A percentile compares a stretch with the other conserved stretches of the same genome.
Evolutionary conservation across 1,140 invertebrate genomes (phyloP).

Genomic region (Lucilia sericata): DNA sequence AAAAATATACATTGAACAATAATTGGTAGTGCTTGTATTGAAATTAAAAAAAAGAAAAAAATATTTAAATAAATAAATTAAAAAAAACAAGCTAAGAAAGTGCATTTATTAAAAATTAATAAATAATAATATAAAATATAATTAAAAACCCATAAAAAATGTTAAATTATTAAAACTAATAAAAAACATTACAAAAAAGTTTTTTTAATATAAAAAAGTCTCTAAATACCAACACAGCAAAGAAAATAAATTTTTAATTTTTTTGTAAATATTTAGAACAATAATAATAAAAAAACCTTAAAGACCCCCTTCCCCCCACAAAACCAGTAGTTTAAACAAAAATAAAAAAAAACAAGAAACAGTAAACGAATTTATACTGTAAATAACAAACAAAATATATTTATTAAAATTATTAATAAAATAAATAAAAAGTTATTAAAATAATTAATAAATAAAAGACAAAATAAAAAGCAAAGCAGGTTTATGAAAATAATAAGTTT

Average conservation of each 20-base stretch:
- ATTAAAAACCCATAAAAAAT: no score
- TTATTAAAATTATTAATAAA: not conserved
- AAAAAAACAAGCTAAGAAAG: slow-evolving; percentile 61
- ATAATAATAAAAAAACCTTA: no score
- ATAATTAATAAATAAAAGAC: slow-evolving; percentile 18
- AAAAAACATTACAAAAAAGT: slow-evolving; percentile 44
- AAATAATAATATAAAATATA: slow-evolving; percentile 40
- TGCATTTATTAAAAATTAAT: slow-evolving; percentile 60
- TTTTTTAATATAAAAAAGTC: slow-evolving; percentile 41
- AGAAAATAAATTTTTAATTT: slow-evolving; percentile 48
- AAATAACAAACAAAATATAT: no score
- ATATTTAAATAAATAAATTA: not conserved
- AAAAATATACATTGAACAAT: slow-evolving; percentile 59
- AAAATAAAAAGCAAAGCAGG: slow-evolving; percentile 39
- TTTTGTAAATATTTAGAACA: slow-evolving; percentile 30
- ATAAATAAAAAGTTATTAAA: slow-evolving; percentile 3
- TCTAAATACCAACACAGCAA: not conserved
- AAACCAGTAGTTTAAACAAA: no score
- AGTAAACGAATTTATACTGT: no score
- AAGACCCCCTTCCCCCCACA: no score
- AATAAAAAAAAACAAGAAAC: no score
- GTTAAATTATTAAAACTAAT: no score
- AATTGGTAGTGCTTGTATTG: slow-evolving; percentile 66
- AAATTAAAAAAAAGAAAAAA: slow-evolving; percentile 31
- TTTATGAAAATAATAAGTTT: not conserved